Evolutionary conservation across 2,797 vertebrate genomes (phyloP), one percentile per base, ranked within the genome.

Genomic region (Aulostomus chinensis): DNA sequence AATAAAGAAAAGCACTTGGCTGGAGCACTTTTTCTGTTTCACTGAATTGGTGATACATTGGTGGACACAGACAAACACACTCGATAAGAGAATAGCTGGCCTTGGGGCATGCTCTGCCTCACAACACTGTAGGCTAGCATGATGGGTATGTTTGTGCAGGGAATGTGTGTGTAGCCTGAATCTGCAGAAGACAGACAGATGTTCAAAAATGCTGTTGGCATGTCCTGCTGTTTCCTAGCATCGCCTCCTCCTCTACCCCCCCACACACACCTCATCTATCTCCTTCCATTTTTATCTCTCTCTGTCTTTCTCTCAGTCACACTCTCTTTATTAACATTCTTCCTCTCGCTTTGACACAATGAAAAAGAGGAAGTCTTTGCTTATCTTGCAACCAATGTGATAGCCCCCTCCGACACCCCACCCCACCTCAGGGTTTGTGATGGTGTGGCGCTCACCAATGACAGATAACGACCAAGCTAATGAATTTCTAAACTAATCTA

Each of bases 401-500:
- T 31, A 3, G 24, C n/a, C n/a, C 26, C 35, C 12, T 58, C 69
- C 48, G 42, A 16, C 14, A 7, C 24, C 24, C 12, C 20, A 1
- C 8, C 42, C 28, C 30, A 45, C 49, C 49, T 8, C 2, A 43
- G 80, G 83, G 73, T 76, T 80, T 81, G 84, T 89, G 90, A 86
- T 68, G 68, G 70, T 72, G 57, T 73, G 64, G 62, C 54, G 30
- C 62, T 62, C 51, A 47, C 65, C 80, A 81, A 76, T 84, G 76
- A 78, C 78, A 86, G 87, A 88, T 89, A 86, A 86, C 78, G 74
- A 85, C 76, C 60, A 45, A 56, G 71, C 83, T 86, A 83, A 88
- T 87, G 84, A 88, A 89, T 88, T 88, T 88, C 79, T 82, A 77
- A 88, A 80, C 77, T 79, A 88, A 90, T 89, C 85, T 89, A 84